Percentiles rank a stretch among this genome's conserved stretches.
Conservation (phyloP, 2,113 vertebrate genomes). For the Colaptes auratus region DNA sequence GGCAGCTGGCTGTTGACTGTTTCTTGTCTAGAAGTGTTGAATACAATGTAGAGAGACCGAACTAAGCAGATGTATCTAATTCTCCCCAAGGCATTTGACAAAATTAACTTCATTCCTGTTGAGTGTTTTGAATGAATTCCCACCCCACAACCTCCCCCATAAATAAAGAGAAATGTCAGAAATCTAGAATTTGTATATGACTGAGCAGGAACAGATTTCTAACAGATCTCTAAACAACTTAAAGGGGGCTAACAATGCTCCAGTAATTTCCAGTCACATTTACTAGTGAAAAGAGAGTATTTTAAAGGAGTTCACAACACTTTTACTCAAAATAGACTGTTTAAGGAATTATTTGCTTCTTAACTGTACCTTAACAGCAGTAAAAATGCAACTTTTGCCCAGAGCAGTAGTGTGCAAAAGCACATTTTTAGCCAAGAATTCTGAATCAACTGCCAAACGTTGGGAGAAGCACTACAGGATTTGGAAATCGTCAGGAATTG, state of each 20-base stretch:
- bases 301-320: neutral
- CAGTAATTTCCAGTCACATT: neutral
- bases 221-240: neutral
- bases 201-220: neutral
- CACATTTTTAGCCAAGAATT: neutral
- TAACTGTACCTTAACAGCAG: neutral
- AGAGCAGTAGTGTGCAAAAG: rapidly evolving
- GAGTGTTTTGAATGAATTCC: neutral
- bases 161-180: neutral
- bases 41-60: neutral
- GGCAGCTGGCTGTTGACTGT: neutral
- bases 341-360: neutral
- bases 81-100: neutral
- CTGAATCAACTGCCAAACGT: neutral
- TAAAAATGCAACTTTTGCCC: neutral
- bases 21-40: neutral
- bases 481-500: neutral
- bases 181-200: neutral
- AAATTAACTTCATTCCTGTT: neutral
- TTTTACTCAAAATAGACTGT: neutral
- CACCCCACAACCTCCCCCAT: too few species aligned
- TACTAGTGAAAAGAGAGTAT: neutral
- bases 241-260: neutral
- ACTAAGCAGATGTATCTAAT: slow-evolving; percentile 32
- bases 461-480: neutral